Evolutionary conservation across 2,797 vertebrate species (phyloP), one percentile per base, ranked within the genome.

Genomic region (Liasis olivaceus): DNA sequence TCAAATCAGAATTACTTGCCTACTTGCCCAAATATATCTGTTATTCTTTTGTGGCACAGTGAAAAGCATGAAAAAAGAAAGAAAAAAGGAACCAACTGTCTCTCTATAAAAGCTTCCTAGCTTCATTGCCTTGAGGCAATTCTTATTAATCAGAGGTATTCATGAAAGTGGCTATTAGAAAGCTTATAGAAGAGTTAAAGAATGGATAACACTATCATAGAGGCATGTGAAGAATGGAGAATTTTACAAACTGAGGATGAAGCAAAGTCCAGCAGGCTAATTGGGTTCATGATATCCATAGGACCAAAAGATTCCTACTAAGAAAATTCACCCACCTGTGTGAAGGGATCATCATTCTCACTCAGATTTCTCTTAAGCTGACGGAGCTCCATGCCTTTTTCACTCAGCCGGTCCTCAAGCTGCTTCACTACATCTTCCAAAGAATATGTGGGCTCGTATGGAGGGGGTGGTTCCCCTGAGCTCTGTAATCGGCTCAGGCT

Each of bases 341-440:
- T 98, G 93, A 99, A 99, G 88, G 99, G 98, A 8, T 98, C 98
- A 88, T 99, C 98, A 0, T 98, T 99, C 94, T 99, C 98, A 0
- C 98, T 98, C 89, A 99, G 97, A 97, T 99, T 99, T 95, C 98
- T 98, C 95, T 98, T 99, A 97, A 99, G 98, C 95, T 99, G 99
- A 89, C 98, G 98, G 90, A 99, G 98, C 96, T 99, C 98, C 13
- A 98, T 98, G 0, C 99, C 98, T 3, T 99, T 99, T 96, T 99
- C 98, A 96, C 98, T 98, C 94, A 99, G 98, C 86, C 98, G 96
- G 36, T 99, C 98, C 96, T 99, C 99, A 95, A 99, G 98, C 95
- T 99, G 98, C 59, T 98, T 98, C 94, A 98, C 98, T 1, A 99
- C 98, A 0, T 99, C 99, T 95, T 99, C 99, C 8, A 98, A 96